Conservation (phyloP, 1,140 invertebrate genomes). For the Drosophila obscura region DNA sequence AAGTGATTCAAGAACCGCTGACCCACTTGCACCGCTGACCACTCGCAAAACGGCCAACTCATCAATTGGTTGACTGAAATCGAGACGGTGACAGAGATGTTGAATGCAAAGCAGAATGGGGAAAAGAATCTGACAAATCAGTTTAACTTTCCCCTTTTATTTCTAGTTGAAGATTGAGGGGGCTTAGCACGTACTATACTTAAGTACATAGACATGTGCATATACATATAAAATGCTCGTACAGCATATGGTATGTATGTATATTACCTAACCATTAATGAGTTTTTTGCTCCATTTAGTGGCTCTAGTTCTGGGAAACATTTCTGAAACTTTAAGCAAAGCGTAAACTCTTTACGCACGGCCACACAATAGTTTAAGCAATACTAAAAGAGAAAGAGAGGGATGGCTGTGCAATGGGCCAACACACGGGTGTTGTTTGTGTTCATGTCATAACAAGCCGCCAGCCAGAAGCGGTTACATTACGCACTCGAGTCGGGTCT, state of each 20-base stretch:
- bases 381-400: background rate
- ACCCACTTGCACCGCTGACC: constrained; percentile 18
- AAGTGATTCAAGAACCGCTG: constrained; percentile 54
- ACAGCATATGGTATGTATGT: constrained; percentile 28
- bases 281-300: constrained; percentile 75
- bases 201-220: background rate
- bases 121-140: constrained; percentile 45
- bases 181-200: background rate
- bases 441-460: constrained; percentile 17
- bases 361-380: constrained; percentile 36
- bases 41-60: constrained; percentile 41
- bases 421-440: constrained; percentile 25
- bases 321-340: constrained; percentile 39
- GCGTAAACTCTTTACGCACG: constrained; percentile 42
- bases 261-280: constrained; percentile 77
- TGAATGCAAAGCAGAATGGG: constrained; percentile 11
- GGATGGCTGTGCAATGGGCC: constrained; percentile 14
- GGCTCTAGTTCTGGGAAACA: constrained; percentile 55
- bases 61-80: constrained; percentile 23
- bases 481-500: constrained; percentile 44
- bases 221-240: background rate
- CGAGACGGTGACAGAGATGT: constrained; percentile 40
- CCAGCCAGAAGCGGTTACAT: constrained; percentile 21
- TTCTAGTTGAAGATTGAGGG: background rate
- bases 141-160: constrained; percentile 28